Evolutionary conservation across 2,888 invertebrate species (phyloP).

Genomic region (Empis livida): DNA sequence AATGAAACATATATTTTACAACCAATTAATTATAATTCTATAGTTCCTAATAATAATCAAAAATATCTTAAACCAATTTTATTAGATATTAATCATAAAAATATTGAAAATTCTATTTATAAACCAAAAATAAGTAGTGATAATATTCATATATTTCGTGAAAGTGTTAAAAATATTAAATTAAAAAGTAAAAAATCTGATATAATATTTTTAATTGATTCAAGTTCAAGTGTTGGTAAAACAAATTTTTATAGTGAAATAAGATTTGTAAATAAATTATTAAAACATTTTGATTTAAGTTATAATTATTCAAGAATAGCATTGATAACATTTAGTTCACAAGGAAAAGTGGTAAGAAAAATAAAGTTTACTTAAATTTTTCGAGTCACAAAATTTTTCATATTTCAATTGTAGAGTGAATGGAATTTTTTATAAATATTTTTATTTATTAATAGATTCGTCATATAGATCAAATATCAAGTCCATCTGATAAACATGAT

Average conservation of each 20-base stretch:
- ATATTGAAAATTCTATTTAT: constrained; percentile 9
- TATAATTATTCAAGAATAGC: constrained; percentile 48
- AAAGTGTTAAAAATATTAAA: constrained; percentile 41
- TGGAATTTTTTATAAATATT: neutral
- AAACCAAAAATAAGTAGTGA: constrained; percentile 7
- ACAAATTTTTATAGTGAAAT: constrained; percentile 52
- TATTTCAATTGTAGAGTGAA: no score
- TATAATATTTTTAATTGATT: constrained; percentile 53
- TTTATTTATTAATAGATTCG: constrained; percentile 21
- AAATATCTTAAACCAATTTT: no score
- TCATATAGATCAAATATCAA: constrained; percentile 48
- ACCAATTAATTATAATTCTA: no score
- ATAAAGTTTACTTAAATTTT: no score
- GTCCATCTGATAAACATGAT: constrained; percentile 39
- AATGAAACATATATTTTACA: no score
- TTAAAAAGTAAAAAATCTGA: constrained; percentile 37
- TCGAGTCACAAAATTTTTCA: no score
- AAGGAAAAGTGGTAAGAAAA: constrained; percentile 39
- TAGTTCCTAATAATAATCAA: no score
- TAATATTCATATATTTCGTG: constrained; percentile 34
- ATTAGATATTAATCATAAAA: constrained; percentile 1
- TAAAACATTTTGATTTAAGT: constrained; percentile 53
- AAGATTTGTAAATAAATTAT: constrained; percentile 50
- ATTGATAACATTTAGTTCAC: constrained; percentile 51
- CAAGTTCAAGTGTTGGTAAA: constrained; percentile 54